Evolutionary conservation across 2,113 vertebrate genomes (phyloP).

Genomic region (Castor canadensis): DNA sequence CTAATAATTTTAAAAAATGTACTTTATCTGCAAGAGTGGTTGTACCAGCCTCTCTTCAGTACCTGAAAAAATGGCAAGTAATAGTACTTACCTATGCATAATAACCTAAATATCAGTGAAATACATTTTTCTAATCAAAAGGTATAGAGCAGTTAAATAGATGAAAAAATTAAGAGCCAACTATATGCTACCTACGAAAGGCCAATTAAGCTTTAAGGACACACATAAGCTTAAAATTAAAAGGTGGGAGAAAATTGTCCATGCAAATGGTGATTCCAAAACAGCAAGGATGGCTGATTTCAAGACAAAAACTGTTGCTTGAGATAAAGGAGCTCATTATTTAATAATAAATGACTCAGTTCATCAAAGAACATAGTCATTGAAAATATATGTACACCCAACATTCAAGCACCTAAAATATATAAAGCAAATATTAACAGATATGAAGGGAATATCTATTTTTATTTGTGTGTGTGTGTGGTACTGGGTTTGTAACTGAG

Average conservation of each 20-base stretch:
- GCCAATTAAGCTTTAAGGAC: not conserved
- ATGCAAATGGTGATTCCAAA: not conserved
- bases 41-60: too few species aligned
- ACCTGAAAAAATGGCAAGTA: not conserved
- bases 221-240: not conserved
- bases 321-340: not conserved
- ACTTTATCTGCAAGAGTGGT: too few species aligned
- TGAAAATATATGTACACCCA: not conserved
- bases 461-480: too few species aligned
- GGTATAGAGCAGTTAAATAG: not conserved
- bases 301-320: not conserved
- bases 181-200: too few species aligned
- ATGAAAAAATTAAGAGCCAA: not conserved
- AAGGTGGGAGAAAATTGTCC: not conserved
- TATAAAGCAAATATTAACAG: not conserved
- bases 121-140: not conserved
- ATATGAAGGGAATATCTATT: not conserved
- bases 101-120: not conserved
- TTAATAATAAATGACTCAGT: not conserved
- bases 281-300: not conserved
- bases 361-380: not conserved
- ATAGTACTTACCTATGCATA: not conserved
- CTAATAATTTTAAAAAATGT: not conserved
- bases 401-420: not conserved
- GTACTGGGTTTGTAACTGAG: too few species aligned